A percentile compares a stretch with the other conserved stretches of the same genome.
These are phyloP conservation scores for Myotis lucifugus DNA, from an alignment of 2,113 vertebrate genomes.

Conservation along the genomic window DNA sequence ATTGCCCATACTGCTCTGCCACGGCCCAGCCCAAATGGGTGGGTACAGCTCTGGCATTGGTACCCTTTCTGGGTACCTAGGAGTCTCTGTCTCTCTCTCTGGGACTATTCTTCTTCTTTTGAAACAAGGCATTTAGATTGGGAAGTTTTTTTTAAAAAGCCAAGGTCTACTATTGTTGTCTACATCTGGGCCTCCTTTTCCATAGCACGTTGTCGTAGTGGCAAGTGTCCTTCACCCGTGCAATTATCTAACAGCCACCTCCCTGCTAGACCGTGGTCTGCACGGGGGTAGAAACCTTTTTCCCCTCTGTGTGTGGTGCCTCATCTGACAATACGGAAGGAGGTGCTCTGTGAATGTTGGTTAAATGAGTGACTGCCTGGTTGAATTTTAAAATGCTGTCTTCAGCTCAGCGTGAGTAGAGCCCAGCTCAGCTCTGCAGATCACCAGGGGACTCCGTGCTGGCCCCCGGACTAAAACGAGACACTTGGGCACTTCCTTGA, in stretches of 20 bases:
- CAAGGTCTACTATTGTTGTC: accelerated
- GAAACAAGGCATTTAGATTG: not conserved
- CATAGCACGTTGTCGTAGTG: too few species aligned
- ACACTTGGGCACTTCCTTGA: conserved; percentile 30
- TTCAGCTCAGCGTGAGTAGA: not conserved
- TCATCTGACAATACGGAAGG: not conserved
- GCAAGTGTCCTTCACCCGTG: accelerated
- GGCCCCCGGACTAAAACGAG: not conserved
- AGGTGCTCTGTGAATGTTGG: not conserved
- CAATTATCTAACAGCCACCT: not conserved
- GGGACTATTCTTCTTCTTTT: not conserved
- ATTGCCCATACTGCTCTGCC: not conserved
- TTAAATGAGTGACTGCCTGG: not conserved
- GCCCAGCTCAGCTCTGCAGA: not conserved
- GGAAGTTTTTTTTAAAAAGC: not conserved
- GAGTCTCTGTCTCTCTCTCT: not conserved
- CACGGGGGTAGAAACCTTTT: too few species aligned
- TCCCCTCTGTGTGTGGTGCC: not conserved
- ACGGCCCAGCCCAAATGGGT: not conserved
- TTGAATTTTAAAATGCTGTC: not conserved
- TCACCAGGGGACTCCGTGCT: not conserved
- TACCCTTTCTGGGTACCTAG: not conserved
- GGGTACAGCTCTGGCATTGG: not conserved
- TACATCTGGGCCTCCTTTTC: not conserved
- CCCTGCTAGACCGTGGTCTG: not conserved